phyloP scores from a whole-genome alignment of 2,888 invertebrate species.

The Lissonota sp. region DNA sequence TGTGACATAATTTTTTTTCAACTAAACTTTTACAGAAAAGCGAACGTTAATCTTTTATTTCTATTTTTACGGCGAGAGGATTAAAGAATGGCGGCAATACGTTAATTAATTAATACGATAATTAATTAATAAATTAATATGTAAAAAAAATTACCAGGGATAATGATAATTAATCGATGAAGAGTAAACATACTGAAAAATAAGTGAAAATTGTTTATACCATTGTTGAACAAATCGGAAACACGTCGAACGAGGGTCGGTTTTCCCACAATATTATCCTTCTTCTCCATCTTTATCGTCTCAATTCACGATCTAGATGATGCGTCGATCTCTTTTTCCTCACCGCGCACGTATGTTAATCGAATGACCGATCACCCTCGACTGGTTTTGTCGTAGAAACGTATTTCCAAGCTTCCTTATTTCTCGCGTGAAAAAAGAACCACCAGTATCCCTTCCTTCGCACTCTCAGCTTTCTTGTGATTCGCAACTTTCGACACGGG shows the following conservation, averaged over 20 bases:
- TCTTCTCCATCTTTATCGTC: constrained; percentile 66
- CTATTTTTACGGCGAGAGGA: too few species aligned
- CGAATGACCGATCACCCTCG: constrained; percentile 48
- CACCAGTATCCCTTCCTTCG: constrained; percentile 2
- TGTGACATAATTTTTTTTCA: too few species aligned
- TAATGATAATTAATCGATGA: too few species aligned
- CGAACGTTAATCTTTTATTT: too few species aligned
- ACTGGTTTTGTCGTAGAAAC: constrained; percentile 50
- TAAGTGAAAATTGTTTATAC: constrained; percentile 71
- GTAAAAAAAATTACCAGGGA: too few species aligned
- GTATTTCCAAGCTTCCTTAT: constrained; percentile 33
- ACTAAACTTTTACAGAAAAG: too few species aligned
- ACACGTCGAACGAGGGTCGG: constrained; percentile 79
- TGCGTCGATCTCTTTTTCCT: constrained; percentile 54
- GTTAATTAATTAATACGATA: too few species aligned
- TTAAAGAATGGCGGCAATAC: too few species aligned
- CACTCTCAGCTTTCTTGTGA: background rate
- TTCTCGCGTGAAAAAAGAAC: constrained; percentile 24
- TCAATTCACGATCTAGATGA: constrained; percentile 22
- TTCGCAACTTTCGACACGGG: constrained; percentile 8
- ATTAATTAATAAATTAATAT: too few species aligned
- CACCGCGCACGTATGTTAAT: constrained; percentile 44
- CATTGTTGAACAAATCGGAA: constrained; percentile 77
- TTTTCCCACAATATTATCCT: constrained; percentile 70
- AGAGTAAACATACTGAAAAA: too few species aligned